These are phyloP conservation scores for Stegana nigrithorax DNA, from an alignment of 2,888 invertebrate genomes.

Conservation along the genomic window DNA sequence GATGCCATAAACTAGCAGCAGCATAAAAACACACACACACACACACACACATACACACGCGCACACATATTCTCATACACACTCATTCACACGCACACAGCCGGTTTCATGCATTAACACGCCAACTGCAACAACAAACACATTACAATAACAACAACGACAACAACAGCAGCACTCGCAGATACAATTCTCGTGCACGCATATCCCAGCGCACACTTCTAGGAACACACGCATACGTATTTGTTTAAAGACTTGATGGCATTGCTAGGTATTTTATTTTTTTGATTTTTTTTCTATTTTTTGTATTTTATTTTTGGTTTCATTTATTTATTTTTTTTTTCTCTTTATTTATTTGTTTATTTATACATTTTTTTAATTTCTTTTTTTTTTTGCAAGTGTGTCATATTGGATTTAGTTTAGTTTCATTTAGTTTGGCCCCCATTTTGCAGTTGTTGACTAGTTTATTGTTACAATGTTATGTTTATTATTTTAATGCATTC, in stretches of 20 bases:
- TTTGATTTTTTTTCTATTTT: not conserved
- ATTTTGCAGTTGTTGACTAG: no score
- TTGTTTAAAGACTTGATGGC: no score
- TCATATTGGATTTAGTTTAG: no score
- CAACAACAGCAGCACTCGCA: no score
- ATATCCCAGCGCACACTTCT: no score
- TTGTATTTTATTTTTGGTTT: not conserved
- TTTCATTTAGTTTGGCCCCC: no score
- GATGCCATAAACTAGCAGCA: conserved; percentile 46
- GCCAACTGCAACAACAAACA: not conserved
- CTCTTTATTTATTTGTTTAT: not conserved
- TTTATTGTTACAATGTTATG: no score
- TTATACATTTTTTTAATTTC: not conserved
- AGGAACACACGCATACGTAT: no score
- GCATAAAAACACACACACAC: conserved; percentile 33
- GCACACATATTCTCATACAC: conserved; percentile 11
- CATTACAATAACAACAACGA: no score
- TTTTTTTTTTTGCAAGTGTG: not conserved
- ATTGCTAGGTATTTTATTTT: not conserved
- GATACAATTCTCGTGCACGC: no score
- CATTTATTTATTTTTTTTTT: not conserved
- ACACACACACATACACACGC: conserved; percentile 29
- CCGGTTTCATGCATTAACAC: conserved; percentile 5
- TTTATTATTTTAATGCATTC: no score
- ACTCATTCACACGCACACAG: conserved; percentile 10